Conservation (phyloP, 2,797 vertebrate species). For the Poeciliopsis paucimaculata region DNA sequence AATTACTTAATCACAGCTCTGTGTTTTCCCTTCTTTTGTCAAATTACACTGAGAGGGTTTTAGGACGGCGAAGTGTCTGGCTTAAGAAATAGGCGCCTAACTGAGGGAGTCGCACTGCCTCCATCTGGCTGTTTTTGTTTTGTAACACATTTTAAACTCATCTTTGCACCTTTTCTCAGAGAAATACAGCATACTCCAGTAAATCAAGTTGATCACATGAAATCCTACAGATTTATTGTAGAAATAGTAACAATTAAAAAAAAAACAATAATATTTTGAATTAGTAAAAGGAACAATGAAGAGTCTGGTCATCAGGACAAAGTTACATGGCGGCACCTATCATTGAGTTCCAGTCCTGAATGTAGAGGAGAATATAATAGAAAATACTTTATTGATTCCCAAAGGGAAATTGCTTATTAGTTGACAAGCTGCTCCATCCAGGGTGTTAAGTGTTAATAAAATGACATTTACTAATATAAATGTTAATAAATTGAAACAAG, state of each 20-base stretch:
- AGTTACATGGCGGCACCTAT: neutral
- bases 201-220: neutral
- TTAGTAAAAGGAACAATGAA: neutral
- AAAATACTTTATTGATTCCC: too few species aligned
- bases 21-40: neutral
- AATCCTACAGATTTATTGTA: neutral
- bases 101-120: constrained; percentile 2
- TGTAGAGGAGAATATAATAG: neutral
- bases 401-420: too few species aligned
- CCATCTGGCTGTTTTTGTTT: neutral
- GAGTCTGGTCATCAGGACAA: neutral
- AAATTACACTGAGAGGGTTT: neutral
- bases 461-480: too few species aligned
- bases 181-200: neutral
- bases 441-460: too few species aligned
- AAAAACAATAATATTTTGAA: neutral
- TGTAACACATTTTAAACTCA: neutral
- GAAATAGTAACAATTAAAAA: neutral
- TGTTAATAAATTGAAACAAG: too few species aligned
- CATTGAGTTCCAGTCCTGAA: neutral
- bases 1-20: neutral
- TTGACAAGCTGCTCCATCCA: too few species aligned
- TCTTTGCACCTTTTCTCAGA: neutral
- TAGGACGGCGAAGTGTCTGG: neutral
- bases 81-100: neutral